These are phyloP conservation scores for Clistopyga incitator DNA, from an alignment of 2,888 invertebrate species.

Conservation along the genomic window DNA sequence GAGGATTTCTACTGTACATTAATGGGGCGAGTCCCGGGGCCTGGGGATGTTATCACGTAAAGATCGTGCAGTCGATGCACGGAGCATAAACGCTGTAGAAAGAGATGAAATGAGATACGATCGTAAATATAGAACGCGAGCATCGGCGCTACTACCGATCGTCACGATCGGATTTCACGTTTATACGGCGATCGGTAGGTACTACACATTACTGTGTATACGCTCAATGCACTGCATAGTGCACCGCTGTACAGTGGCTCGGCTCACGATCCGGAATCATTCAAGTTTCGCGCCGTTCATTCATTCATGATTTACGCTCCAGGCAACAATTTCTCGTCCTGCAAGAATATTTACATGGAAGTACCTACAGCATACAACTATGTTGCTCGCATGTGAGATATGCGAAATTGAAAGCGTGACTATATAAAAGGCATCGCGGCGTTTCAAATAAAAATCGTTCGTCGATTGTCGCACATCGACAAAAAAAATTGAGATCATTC, in stretches of 20 bases:
- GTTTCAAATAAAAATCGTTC: conserved; percentile 8
- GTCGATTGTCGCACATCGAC: conserved; percentile 10
- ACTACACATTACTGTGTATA: conserved; percentile 6
- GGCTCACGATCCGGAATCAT: conserved; percentile 47
- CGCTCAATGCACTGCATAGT: neutral
- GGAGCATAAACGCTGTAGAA: conserved; percentile 19
- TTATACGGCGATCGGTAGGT: conserved; percentile 35
- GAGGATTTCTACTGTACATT: conserved; percentile 38
- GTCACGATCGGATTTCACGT: conserved; percentile 47
- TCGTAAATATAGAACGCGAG: conserved; percentile 57
- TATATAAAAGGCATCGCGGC: conserved; percentile 29
- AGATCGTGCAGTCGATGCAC: conserved; percentile 46
- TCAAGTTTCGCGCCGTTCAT: conserved; percentile 45
- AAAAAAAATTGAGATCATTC: neutral
- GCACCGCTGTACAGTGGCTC: conserved; percentile 23
- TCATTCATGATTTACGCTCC: conserved; percentile 43
- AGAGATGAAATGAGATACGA: conserved; percentile 52
- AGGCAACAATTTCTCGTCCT: conserved; percentile 23
- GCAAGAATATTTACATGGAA: conserved; percentile 11
- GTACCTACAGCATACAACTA: neutral
- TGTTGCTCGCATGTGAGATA: conserved; percentile 34
- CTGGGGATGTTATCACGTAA: conserved; percentile 41
- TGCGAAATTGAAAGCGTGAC: conserved; percentile 12
- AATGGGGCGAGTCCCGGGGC: conserved; percentile 37
- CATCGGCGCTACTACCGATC: conserved; percentile 46